Base-by-base conservation (phyloP, 2,888 invertebrate species). In the Molorchus minor region DNA sequence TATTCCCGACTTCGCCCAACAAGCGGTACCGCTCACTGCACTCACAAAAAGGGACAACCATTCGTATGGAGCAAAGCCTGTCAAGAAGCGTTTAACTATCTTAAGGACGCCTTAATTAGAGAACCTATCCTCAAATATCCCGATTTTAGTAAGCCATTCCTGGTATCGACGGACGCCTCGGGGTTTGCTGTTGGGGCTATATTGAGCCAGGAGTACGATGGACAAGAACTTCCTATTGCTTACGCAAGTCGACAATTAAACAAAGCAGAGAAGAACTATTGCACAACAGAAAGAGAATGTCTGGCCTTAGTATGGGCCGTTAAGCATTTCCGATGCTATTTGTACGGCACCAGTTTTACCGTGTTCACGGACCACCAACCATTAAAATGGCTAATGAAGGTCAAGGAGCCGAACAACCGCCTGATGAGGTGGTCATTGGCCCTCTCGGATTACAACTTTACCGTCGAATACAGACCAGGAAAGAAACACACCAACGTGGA, bases 111-210 rank as follows among this genome's bases (percentile, higher is more conserved):
- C 19, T 38, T 67, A 36, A 47, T 54, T 17, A 43, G 44, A 4
- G 60, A 67, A 17, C 45, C 67, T 0, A 56, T 67, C 1, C 41
- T 74, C 17, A 59, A 56, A 16, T 68, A 71, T 15, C 71, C 70
- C n/a, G 65, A 71, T 44, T 58, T 70, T 21, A 29, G 61, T 0
- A 47, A 36, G 4, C 44, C 33, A n/a, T 70, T 69, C 30, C 29
- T 60, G 1, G 12, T 65, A 25, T 30, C 61, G 1, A 60, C 62
- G 1, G 62, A 64, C 29, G 57, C 70, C 0, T 67, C 64, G 0
- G 57, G 56, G 0, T 56, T 46, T 19, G 72, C 71, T 1, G 47
- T 75, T 2, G 71, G 69, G 1, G 66, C 64, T 1, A 55, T 73
- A 3, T 44, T 75, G 3, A 43, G 57, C 8, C 73, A 75, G 44